Percentiles rank a stretch among this genome's conserved stretches.
phyloP scores from a whole-genome alignment of 1,140 invertebrate species.

The Drosophila mayri region DNA sequence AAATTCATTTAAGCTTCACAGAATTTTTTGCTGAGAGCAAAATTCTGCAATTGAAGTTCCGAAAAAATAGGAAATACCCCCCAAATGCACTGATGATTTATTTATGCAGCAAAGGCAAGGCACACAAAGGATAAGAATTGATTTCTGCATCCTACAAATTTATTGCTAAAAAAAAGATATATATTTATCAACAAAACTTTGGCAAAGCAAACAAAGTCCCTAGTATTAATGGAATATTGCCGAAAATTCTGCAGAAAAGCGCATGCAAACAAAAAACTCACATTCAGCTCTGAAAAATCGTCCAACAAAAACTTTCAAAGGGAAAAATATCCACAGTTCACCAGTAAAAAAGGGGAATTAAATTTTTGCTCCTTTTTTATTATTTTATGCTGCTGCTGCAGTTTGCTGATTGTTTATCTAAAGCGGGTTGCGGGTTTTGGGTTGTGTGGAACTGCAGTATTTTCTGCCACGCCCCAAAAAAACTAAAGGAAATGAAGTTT shows the following conservation, averaged over 20 bases:
- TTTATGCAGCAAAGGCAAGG: constrained; percentile 57
- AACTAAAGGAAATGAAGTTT: constrained; percentile 68
- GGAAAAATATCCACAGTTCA: constrained; percentile 39
- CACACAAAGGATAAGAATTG: constrained; percentile 59
- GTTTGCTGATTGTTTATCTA: constrained; percentile 70
- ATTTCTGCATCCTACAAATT: constrained; percentile 60
- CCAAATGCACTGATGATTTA: constrained; percentile 73
- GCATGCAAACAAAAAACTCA: constrained; percentile 65
- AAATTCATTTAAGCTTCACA: constrained; percentile 56
- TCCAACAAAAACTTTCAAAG: constrained; percentile 65
- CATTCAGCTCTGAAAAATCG: constrained; percentile 39
- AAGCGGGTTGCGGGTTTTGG: neutral
- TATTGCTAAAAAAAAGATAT: constrained; percentile 46
- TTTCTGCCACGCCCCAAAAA: constrained; percentile 65
- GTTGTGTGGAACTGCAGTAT: constrained; percentile 61
- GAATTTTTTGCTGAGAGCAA: constrained; percentile 20
- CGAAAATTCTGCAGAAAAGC: constrained; percentile 81
- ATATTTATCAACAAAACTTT: constrained; percentile 74
- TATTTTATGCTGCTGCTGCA: constrained; percentile 75
- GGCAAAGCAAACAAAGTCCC: constrained; percentile 64
- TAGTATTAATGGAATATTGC: constrained; percentile 80
- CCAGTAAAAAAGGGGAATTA: constrained; percentile 38
- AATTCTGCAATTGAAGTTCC: constrained; percentile 49
- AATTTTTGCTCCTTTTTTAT: constrained; percentile 51
- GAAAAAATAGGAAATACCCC: constrained; percentile 20